Percentiles rank a stretch among this genome's conserved stretches.
phyloP scores from a whole-genome alignment of 2,797 vertebrate genomes.

The Anolis apletophallus region DNA sequence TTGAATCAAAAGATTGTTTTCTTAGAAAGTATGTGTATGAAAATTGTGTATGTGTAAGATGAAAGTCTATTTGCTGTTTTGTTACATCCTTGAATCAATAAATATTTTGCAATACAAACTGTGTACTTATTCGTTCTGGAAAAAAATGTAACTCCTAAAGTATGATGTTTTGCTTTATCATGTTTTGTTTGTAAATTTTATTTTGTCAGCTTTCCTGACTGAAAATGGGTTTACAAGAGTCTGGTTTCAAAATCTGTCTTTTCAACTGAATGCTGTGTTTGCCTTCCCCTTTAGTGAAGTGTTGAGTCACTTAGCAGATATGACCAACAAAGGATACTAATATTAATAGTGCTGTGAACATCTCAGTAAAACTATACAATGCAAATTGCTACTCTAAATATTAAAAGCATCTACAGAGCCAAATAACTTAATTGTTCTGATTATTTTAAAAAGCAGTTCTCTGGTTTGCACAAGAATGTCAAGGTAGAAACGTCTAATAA shows the following conservation, averaged over 20 bases:
- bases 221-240: background rate
- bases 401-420: background rate
- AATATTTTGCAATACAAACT: constrained; percentile 16
- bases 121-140: constrained; percentile 12
- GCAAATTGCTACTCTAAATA: background rate
- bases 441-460: background rate
- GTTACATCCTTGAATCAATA: background rate
- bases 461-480: background rate
- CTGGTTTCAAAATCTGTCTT: background rate
- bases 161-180: background rate
- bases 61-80: background rate
- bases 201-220: background rate
- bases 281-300: background rate
- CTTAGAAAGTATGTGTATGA: background rate
- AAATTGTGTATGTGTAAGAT: background rate
- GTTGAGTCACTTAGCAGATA: background rate
- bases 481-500: background rate
- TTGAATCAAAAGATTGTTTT: background rate
- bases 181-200: background rate
- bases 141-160: background rate
- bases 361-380: background rate
- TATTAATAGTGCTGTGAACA: background rate
- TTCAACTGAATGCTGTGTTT: background rate
- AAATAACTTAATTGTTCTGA: background rate
- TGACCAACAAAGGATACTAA: background rate